Evolutionary conservation across 2,113 vertebrate genomes (phyloP).

Genomic region (Hemichromis elongatus): DNA sequence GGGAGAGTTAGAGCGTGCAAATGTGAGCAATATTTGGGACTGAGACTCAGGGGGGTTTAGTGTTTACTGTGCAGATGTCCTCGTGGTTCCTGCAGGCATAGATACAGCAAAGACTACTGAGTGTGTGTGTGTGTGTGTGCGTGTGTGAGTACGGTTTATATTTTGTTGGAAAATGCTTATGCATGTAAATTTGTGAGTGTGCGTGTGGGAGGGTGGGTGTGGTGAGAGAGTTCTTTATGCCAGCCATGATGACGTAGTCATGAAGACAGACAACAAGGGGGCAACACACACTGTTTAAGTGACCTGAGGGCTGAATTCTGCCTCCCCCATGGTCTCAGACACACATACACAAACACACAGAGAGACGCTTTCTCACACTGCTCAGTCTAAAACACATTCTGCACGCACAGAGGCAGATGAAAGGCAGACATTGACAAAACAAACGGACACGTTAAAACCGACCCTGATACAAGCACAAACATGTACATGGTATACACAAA

Average conservation of each 20-base stretch:
- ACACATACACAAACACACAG: background rate
- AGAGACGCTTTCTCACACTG: background rate
- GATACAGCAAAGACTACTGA: constrained; percentile 8
- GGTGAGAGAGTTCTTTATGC: background rate
- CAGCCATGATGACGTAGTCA: constrained; percentile 12
- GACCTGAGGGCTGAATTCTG: constrained; percentile 19
- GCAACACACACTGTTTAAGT: constrained; percentile 1
- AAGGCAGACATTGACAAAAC: constrained; percentile 3
- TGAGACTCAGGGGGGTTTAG: constrained; percentile 28
- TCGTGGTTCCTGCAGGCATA: constrained; percentile 41
- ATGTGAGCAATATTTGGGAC: constrained; percentile 46
- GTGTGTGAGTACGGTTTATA: background rate
- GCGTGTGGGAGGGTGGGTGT: background rate
- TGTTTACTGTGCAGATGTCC: constrained; percentile 60
- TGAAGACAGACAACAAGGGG: constrained; percentile 26
- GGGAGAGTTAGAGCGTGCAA: constrained; percentile 13
- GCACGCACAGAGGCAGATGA: background rate
- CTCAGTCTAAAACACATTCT: constrained; percentile 1
- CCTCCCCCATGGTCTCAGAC: background rate
- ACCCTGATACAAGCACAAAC: constrained; percentile 7
- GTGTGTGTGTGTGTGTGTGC: background rate
- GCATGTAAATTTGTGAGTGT: background rate
- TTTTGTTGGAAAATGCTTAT: constrained; percentile 17
- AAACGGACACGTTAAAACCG: background rate
- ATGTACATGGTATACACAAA: background rate